phyloP scores from a whole-genome alignment of 92 coral and sea anemone genomes.

The Zoanthus gigantus region DNA sequence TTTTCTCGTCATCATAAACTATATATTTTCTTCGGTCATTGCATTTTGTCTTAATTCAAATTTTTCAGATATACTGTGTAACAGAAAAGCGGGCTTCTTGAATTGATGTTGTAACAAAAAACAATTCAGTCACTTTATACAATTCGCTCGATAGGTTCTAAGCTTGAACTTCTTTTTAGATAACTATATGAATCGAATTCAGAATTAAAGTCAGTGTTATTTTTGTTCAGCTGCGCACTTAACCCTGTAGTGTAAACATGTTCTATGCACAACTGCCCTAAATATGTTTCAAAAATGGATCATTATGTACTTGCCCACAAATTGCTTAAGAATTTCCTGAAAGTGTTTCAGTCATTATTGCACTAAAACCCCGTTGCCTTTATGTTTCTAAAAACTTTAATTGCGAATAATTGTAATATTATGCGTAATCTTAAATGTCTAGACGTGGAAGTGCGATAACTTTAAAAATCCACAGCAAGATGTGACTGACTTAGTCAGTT shows the following conservation, averaged over 20 bases:
- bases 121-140: background rate
- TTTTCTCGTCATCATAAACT: background rate
- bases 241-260: background rate
- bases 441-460: background rate
- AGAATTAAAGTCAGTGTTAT: background rate
- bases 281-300: background rate
- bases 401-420: background rate
- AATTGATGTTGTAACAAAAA: background rate
- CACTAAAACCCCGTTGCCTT: no score
- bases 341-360: background rate
- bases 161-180: background rate
- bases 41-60: background rate
- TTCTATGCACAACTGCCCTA: background rate
- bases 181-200: background rate
- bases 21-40: background rate
- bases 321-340: background rate
- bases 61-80: background rate
- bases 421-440: background rate
- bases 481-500: background rate
- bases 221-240: background rate
- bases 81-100: background rate
- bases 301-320: background rate
- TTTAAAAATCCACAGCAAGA: background rate
- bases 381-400: no score
- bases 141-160: background rate